A percentile compares a stretch with the other conserved stretches of the same genome.
Evolutionary conservation across 2,113 vertebrate genomes (phyloP).

Genomic region (Pycnonotus jocosus): DNA sequence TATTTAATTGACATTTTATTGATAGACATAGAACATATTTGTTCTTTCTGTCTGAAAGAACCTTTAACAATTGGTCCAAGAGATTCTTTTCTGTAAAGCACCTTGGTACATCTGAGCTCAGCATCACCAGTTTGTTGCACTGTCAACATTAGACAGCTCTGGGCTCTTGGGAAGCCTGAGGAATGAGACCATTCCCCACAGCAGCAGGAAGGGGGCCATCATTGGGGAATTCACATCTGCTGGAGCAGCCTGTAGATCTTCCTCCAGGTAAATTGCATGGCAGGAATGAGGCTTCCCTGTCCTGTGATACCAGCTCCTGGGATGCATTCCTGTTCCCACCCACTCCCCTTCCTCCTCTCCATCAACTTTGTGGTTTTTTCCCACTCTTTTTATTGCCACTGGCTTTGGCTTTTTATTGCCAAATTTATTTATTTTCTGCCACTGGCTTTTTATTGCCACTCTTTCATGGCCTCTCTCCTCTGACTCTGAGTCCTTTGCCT

Average conservation of each 20-base stretch:
- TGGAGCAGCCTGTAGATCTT: rapidly evolving
- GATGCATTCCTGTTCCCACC: not conserved
- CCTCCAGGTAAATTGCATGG: rapidly evolving
- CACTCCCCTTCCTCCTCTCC: not conserved
- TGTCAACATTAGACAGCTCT: not conserved
- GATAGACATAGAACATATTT: not conserved
- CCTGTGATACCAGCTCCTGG: not conserved
- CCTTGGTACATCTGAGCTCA: not conserved
- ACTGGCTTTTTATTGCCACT: not conserved
- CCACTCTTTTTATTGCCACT: not conserved
- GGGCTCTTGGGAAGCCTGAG: not conserved
- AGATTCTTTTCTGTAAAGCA: not conserved
- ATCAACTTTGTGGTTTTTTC: not conserved
- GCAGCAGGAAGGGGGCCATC: rapidly evolving
- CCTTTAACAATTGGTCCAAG: not conserved
- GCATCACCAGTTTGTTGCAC: not conserved
- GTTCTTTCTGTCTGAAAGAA: not conserved
- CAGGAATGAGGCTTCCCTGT: not conserved
- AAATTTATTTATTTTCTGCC: not conserved
- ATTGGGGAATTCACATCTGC: not conserved
- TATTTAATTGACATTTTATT: not conserved
- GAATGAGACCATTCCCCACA: not conserved
- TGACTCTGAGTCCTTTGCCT: not conserved
- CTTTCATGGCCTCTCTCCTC: not conserved
- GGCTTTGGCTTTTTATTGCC: not conserved